These are phyloP conservation scores for Phthorimaea operculella DNA, from an alignment of 1,140 invertebrate genomes.

Conservation along the genomic window DNA sequence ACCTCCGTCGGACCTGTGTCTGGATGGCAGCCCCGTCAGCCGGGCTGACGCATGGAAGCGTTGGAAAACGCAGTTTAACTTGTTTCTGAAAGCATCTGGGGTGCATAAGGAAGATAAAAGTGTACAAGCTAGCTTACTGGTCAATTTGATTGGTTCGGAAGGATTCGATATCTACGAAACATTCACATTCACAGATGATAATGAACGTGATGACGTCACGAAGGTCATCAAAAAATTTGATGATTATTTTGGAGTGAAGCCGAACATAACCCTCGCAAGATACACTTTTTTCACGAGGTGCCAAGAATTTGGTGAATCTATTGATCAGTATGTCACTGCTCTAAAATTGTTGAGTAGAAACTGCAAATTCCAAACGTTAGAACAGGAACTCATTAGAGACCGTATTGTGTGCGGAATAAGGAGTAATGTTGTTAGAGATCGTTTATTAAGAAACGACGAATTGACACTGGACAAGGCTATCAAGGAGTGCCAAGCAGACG, in stretches of 20 bases:
- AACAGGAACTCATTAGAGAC: slow-evolving; percentile 1
- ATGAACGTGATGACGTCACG: slow-evolving; percentile 3
- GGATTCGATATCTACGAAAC: slow-evolving; percentile 9
- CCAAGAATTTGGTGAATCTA: slow-evolving; percentile 4
- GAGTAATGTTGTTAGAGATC: not conserved
- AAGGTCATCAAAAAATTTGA: slow-evolving; percentile 3
- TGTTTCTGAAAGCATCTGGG: too few relatives aligned
- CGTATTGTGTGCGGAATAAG: slow-evolving; percentile 5
- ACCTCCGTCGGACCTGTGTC: too few relatives aligned
- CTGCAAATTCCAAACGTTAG: not conserved
- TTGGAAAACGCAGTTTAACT: too few relatives aligned
- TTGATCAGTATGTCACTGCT: slow-evolving; percentile 6
- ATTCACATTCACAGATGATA: not conserved
- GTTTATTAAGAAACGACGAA: slow-evolving; percentile 4
- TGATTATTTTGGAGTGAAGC: too few relatives aligned
- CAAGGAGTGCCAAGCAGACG: slow-evolving; percentile 5
- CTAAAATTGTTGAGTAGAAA: slow-evolving; percentile 1
- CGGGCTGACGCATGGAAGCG: too few relatives aligned
- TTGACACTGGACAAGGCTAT: slow-evolving; percentile 4
- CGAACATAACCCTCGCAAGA: not conserved
- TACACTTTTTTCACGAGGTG: slow-evolving; percentile 4
- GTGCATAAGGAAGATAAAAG: too few relatives aligned
- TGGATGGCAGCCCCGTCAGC: too few relatives aligned
- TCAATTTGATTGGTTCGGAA: slow-evolving; percentile 5
- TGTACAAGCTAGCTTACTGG: too few relatives aligned